A percentile compares a stretch with the other conserved stretches of the same genome.
These are phyloP conservation scores for Acrossocheilus wenchowensis DNA, from an alignment of 2,797 vertebrate species.

Conservation along the genomic window DNA sequence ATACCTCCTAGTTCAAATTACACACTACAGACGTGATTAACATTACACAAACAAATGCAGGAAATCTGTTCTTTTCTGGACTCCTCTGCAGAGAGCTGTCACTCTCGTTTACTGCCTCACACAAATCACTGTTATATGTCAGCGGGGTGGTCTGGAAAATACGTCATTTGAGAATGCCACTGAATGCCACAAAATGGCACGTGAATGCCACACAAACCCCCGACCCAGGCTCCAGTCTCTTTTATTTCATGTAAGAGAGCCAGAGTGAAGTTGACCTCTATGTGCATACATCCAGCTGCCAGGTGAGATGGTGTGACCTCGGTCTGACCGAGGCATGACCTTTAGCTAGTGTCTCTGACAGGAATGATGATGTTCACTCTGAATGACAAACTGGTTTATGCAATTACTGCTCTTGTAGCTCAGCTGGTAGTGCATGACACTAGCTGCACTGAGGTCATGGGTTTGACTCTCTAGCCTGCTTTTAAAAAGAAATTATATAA, in stretches of 20 bases:
- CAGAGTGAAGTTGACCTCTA: not conserved
- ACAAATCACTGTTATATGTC: conserved; percentile 25
- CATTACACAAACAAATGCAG: not conserved
- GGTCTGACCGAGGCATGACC: not conserved
- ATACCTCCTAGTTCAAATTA: conserved; percentile 73
- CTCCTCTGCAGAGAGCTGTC: not conserved
- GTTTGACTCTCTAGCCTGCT: not conserved
- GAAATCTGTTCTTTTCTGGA: not conserved
- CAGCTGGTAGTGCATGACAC: not conserved
- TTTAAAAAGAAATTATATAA: not conserved
- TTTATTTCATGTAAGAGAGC: not conserved
- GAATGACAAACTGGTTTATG: conserved; percentile 3
- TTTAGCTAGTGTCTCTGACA: conserved; percentile 15
- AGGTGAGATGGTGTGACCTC: conserved; percentile 13
- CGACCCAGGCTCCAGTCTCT: not conserved
- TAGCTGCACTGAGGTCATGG: not conserved
- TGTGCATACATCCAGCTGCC: not conserved
- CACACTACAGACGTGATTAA: conserved; percentile 58
- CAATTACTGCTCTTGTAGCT: not conserved
- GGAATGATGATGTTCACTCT: conserved; percentile 12
- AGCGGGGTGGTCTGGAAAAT: conserved; percentile 14
- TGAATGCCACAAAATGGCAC: conserved; percentile 32
- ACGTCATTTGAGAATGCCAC: conserved; percentile 27
- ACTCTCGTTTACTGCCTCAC: not conserved
- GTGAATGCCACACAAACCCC: conserved; percentile 25